A percentile compares a stretch with the other conserved stretches of the same genome.
These are phyloP conservation scores for Phyllopteryx taeniolatus DNA, from an alignment of 2,113 vertebrate species.

Conservation along the genomic window DNA sequence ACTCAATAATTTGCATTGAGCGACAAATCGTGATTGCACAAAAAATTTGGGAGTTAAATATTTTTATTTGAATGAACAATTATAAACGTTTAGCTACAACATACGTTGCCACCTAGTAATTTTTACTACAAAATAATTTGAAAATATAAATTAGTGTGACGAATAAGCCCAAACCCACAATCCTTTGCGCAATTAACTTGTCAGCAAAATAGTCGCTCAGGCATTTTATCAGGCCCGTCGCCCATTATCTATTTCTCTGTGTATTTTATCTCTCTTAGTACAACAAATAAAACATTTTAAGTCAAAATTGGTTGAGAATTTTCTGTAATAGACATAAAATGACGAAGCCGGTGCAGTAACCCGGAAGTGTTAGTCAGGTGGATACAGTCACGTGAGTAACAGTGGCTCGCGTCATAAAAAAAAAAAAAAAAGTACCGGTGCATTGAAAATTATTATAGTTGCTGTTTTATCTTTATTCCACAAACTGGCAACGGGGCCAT, in stretches of 20 bases:
- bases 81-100: neutral
- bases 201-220: neutral
- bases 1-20: neutral
- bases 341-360: neutral
- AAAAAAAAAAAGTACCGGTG: constrained; percentile 1
- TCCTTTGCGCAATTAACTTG: constrained; percentile 31
- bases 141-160: too few species aligned
- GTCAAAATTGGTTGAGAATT: neutral
- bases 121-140: too few species aligned
- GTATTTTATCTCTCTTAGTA: neutral
- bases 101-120: too few species aligned
- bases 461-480: too few species aligned
- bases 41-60: neutral
- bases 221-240: neutral
- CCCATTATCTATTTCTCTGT: neutral
- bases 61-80: neutral
- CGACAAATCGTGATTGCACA: too few species aligned
- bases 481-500: neutral
- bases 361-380: constrained; percentile 11
- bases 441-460: neutral
- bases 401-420: neutral
- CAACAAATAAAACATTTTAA: neutral
- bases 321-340: neutral
- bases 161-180: constrained; percentile 31
- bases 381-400: constrained; percentile 15